Conservation (phyloP, 2,888 invertebrate genomes). For the Callinectes sapidus region DNA sequence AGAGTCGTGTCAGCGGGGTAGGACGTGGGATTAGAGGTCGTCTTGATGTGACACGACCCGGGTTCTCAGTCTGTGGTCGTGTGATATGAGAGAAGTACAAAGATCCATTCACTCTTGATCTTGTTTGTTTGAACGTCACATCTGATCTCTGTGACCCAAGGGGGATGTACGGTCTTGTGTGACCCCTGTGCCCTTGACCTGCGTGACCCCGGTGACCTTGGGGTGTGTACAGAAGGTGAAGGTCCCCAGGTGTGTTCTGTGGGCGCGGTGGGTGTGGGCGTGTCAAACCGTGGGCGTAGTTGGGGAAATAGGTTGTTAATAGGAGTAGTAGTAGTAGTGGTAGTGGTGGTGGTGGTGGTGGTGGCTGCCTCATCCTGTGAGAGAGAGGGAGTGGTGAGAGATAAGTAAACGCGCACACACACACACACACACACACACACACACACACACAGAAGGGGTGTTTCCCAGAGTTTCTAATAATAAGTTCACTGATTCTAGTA, state of each 20-base stretch:
- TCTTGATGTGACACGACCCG: neutral
- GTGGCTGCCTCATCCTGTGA: neutral
- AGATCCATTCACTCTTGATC: neutral
- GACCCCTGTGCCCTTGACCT: neutral
- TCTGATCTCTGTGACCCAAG: neutral
- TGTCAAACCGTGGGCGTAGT: neutral
- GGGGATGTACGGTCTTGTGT: neutral
- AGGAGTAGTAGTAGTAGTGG: neutral
- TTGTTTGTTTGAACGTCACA: too few relatives aligned
- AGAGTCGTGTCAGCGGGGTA: neutral
- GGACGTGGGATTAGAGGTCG: neutral
- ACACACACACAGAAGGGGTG: neutral
- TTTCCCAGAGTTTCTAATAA: neutral
- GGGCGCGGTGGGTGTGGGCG: neutral
- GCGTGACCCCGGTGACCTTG: neutral
- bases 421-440: slow-evolving; percentile 43
- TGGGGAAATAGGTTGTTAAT: neutral
- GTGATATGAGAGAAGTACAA: neutral
- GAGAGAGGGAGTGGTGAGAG: slow-evolving; percentile 38
- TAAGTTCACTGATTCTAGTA: neutral
- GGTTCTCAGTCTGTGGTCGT: neutral
- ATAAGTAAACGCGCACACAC: neutral
- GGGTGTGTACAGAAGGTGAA: neutral
- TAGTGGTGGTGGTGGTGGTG: neutral
- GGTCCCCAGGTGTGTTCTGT: neutral